A percentile compares a stretch with the other conserved stretches of the same genome.
Conservation (phyloP, 2,113 vertebrate genomes). For the Coptodon rendalli region DNA sequence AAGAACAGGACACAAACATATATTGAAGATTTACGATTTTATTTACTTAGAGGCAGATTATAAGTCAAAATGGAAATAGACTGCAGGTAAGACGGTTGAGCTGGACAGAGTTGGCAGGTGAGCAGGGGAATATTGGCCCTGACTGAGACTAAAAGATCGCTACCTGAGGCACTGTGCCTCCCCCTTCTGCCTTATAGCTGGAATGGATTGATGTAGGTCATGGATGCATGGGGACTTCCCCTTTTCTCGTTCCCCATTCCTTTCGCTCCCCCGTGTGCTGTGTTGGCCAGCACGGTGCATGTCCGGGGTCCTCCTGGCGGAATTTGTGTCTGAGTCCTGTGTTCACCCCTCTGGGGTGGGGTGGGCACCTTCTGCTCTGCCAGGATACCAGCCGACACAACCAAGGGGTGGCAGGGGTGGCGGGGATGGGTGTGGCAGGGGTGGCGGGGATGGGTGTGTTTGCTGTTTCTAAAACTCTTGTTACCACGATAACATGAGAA, state of each 20-base stretch:
- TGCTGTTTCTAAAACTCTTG: accelerated
- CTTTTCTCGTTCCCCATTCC: not conserved
- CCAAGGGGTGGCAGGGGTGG: not conserved
- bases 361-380: not conserved
- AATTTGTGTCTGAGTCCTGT: not conserved
- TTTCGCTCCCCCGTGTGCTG: not conserved
- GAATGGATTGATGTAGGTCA: not conserved
- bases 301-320: not conserved
- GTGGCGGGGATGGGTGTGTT: not conserved
- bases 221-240: not conserved
- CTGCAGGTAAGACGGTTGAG: not conserved
- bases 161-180: not conserved
- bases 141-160: not conserved
- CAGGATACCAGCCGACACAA: too few species aligned
- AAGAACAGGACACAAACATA: not conserved
- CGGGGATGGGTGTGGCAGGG: not conserved
- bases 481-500: not conserved
- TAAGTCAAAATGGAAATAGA: not conserved
- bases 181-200: not conserved
- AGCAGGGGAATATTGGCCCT: not conserved
- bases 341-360: not conserved
- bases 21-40: not conserved
- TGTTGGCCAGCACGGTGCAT: not conserved
- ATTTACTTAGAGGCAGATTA: not conserved
- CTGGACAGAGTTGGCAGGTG: not conserved